Conservation (phyloP, 2,797 vertebrate genomes). For the Pseudochirops corinnae region DNA sequence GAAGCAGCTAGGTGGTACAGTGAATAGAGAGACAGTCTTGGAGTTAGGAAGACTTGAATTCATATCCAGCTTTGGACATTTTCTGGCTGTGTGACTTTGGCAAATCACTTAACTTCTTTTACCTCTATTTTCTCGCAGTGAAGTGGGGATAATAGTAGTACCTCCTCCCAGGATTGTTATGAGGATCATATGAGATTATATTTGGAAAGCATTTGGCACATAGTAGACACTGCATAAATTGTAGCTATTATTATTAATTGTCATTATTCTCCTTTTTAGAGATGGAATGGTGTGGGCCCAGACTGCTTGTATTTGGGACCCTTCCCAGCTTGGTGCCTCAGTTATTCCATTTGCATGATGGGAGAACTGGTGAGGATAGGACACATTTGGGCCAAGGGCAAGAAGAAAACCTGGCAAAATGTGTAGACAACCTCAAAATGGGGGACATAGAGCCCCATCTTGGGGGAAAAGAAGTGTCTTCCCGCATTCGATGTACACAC, state of each 20-base stretch:
- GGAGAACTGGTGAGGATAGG: background rate
- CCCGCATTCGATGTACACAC: background rate
- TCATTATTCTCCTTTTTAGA: background rate
- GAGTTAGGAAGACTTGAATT: conserved; percentile 1
- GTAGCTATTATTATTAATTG: background rate
- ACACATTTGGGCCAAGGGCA: background rate
- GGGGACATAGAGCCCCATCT: background rate
- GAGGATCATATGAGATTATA: background rate
- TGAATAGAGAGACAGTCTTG: background rate
- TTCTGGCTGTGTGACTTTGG: background rate
- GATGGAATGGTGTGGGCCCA: background rate
- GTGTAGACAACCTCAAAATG: background rate
- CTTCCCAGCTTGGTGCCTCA: background rate
- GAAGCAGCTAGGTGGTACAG: background rate
- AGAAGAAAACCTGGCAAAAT: background rate
- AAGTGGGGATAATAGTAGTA: background rate
- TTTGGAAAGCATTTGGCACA: background rate
- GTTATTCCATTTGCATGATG: background rate
- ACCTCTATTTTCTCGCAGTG: background rate
- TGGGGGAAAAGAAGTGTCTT: background rate
- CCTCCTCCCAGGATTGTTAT: background rate
- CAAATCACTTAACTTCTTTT: background rate
- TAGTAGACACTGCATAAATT: background rate
- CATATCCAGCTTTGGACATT: background rate
- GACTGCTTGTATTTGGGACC: background rate